Percentiles rank a stretch among this genome's conserved stretches.
phyloP scores from a whole-genome alignment of 2,113 vertebrate species.

The Mungos mungo region DNA sequence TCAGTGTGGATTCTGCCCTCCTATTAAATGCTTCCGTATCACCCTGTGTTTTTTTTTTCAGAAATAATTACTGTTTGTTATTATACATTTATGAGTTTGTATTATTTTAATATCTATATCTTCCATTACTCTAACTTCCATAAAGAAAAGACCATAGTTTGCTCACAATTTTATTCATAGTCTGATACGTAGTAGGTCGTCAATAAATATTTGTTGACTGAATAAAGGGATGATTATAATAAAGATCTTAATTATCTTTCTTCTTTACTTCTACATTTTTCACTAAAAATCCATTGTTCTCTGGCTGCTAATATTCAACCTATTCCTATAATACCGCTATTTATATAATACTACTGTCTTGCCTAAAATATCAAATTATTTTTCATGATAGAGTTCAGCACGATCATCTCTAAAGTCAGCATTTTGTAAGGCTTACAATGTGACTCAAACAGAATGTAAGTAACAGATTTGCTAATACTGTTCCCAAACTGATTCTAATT shows the following conservation, averaged over 20 bases:
- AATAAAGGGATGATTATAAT: not conserved
- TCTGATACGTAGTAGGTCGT: not conserved
- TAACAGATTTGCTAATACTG: conserved; percentile 18
- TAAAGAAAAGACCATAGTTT: not conserved
- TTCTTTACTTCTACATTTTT: not conserved
- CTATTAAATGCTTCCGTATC: not conserved
- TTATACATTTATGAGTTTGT: not conserved
- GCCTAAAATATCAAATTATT: not conserved
- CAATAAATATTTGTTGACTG: not conserved
- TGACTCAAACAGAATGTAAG: conserved; percentile 20
- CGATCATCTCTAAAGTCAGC: conserved; percentile 24
- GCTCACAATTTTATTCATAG: not conserved
- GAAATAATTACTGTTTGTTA: not conserved
- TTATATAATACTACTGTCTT: not conserved
- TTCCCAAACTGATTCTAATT: not conserved
- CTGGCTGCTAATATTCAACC: not conserved
- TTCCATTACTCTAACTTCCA: not conserved
- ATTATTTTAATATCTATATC: not conserved
- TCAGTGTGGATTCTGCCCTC: not conserved
- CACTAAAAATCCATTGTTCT: not conserved
- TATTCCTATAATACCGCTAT: not conserved
- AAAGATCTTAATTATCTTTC: not conserved
- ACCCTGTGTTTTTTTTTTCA: not conserved
- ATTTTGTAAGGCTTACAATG: not conserved
- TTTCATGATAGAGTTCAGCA: not conserved